phyloP scores from a whole-genome alignment of 92 coral and sea anemone species.

The Epizoanthus fatuus region DNA sequence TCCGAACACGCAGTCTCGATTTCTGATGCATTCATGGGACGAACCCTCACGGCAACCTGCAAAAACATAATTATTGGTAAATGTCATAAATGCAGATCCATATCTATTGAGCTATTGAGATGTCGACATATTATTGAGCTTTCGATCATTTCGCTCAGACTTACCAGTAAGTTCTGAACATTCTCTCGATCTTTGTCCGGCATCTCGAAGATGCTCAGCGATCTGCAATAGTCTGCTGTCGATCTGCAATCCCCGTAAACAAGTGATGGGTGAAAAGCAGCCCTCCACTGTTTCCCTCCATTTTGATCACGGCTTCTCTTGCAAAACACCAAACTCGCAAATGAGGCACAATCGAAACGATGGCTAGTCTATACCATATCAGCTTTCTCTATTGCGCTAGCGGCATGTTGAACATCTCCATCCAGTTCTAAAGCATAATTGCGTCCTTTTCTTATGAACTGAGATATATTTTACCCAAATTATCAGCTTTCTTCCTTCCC shows the following conservation, averaged over 20 bases:
- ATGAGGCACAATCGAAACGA: not conserved
- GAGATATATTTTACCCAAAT: not conserved
- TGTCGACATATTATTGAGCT: not conserved
- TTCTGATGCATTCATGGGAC: constrained; percentile 38
- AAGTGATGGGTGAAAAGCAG: constrained; percentile 8
- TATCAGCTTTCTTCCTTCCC: not conserved
- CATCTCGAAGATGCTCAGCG: constrained; percentile 18
- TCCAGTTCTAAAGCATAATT: constrained; percentile 17
- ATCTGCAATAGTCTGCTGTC: constrained; percentile 1
- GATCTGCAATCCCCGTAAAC: not conserved
- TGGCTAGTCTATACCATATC: not conserved
- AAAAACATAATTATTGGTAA: not conserved
- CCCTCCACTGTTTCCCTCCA: constrained; percentile 21
- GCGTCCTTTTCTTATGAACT: not conserved
- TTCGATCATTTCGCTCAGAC: not conserved
- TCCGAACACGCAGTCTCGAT: constrained; percentile 34
- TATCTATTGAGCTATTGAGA: not conserved
- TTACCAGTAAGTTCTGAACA: constrained; percentile 45
- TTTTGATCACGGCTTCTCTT: not conserved
- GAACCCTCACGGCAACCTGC: constrained; percentile 46
- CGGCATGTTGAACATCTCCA: not conserved
- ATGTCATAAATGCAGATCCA: not conserved
- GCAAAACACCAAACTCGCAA: not conserved
- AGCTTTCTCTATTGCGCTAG: not conserved
- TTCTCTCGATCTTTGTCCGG: constrained; percentile 46